phyloP scores from a whole-genome alignment of 1,140 invertebrate species.

The Caenorhabditis latens region DNA sequence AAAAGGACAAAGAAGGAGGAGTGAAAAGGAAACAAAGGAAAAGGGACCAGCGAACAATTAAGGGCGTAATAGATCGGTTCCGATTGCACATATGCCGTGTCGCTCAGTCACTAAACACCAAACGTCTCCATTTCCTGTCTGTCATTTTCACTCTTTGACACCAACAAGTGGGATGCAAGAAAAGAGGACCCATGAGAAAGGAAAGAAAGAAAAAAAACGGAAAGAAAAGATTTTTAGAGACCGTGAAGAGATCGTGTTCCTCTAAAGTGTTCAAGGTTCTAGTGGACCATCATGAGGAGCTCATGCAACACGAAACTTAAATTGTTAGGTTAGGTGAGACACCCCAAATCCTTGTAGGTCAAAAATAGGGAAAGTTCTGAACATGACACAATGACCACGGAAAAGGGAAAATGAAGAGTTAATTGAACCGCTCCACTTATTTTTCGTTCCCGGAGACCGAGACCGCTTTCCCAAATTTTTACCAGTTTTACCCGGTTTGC shows the following conservation, averaged over 20 bases:
- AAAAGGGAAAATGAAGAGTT: conserved; percentile 46
- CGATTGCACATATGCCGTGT: conserved; percentile 53
- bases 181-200: neutral
- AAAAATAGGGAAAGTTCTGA: conserved; percentile 14
- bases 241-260: neutral
- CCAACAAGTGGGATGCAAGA: neutral
- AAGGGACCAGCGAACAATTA: conserved; percentile 49
- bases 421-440: conserved; percentile 51
- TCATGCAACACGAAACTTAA: no score
- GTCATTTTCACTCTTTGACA: conserved; percentile 42
- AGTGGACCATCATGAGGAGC: no score
- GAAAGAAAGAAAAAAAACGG: neutral
- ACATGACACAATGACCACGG: neutral
- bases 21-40: conserved; percentile 20
- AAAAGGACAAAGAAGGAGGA: conserved; percentile 19
- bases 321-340: no score
- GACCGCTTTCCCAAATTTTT: neutral
- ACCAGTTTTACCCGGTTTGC: no score
- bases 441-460: neutral
- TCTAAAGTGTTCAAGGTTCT: neutral
- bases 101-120: conserved; percentile 44
- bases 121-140: conserved; percentile 48
- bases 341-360: neutral
- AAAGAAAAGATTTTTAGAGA: neutral
- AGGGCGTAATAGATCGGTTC: conserved; percentile 53